Base-by-base conservation (phyloP, 2,888 invertebrate species). In the Lampropteryx suffumata region DNA sequence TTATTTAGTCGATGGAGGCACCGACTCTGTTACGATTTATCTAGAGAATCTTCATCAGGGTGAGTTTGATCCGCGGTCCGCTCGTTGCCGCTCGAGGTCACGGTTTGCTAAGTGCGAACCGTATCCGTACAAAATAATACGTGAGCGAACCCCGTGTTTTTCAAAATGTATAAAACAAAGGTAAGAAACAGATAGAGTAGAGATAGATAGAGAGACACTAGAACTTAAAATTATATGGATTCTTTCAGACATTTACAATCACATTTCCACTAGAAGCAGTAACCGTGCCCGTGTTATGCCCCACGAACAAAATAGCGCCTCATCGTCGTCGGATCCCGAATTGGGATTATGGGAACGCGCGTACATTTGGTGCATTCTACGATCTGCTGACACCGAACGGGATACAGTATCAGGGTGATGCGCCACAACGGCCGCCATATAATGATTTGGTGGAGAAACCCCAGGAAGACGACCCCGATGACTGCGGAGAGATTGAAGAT, bases 301-400 rank as follows among this genome's bases (percentile, higher is more conserved):
- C 89, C 1, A 89, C 89, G 2, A 90, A 90, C 58, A 90, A 89
- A 65, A 84, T 90, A 35, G 89, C 89, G 1, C 88, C 89, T 1
- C 81, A 83, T 49, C 69, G 77, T 49, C 69, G 77, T 12, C 69
- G 78, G 1, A 61, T 66, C 9, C 55, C 62, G 0, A 73, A 63
- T 13, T 69, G 65, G 65, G 65, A 69, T 7, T 59, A 63, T 5
- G 64, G 50, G 3, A 67, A 65, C 13, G 69, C 74, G 0, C 74
- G 87, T 2, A 89, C 88, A 1, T 76, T 88, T 32, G 83, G 81
- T 5, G 69, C 79, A 0, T 78, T 80, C 54, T 76, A 81, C 51
- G 76, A 79, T 29, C 61, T 88, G 27, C 61, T 88, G 12, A 61
- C 61, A 2, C 81, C 78, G 0, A 70, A 66, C 36, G 61, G 59